phyloP scores from a whole-genome alignment of 2,888 invertebrate genomes.

The Hirtodrosophila cameraria region DNA sequence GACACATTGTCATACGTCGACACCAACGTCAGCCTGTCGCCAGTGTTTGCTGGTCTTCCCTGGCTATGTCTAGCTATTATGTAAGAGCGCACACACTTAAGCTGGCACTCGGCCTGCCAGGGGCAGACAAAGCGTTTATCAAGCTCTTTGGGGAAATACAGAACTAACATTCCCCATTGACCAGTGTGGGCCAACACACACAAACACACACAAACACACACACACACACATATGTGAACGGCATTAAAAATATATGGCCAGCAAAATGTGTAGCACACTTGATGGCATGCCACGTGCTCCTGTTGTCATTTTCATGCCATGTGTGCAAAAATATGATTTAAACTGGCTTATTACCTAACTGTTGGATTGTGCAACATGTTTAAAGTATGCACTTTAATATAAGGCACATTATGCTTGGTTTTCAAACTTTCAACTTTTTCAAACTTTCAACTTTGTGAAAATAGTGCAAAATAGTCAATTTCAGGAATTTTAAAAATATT shows the following conservation, averaged over 20 bases:
- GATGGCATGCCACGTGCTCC: conserved; percentile 26
- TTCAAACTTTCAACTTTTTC: too few species aligned
- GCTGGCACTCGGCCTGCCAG: conserved; percentile 19
- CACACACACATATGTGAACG: conserved; percentile 32
- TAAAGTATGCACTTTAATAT: background rate
- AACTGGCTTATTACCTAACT: background rate
- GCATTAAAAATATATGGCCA: conserved; percentile 39
- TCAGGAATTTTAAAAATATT: too few species aligned
- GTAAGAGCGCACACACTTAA: conserved; percentile 27
- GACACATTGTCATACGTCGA: conserved; percentile 38
- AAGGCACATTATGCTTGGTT: too few species aligned
- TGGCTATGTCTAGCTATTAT: background rate
- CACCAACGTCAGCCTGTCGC: conserved; percentile 13
- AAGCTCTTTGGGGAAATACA: conserved; percentile 1
- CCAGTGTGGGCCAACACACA: conserved; percentile 29
- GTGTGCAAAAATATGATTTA: background rate
- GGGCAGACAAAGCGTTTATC: conserved; percentile 29
- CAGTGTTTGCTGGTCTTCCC: conserved; percentile 1
- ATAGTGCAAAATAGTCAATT: too few species aligned
- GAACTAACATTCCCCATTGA: conserved; percentile 25
- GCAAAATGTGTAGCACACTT: conserved; percentile 27
- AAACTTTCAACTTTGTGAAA: too few species aligned
- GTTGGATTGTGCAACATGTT: conserved; percentile 6
- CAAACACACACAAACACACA: too few species aligned
- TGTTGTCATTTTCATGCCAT: conserved; percentile 31